Conservation (phyloP, 64 coral and sea anemone species). For the Orbicella faveolata region DNA sequence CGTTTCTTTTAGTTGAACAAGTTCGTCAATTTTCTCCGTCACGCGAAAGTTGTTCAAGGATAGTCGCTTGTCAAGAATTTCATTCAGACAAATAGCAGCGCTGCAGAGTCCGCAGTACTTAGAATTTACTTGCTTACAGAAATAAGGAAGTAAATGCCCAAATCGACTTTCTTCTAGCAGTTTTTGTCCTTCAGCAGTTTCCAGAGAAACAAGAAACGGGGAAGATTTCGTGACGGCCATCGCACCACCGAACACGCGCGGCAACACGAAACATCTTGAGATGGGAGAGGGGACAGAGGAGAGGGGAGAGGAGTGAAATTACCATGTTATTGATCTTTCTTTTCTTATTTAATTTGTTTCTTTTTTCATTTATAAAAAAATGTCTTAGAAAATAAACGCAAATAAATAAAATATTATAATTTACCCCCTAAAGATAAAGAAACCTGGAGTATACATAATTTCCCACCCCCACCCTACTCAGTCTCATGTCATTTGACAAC, state of each 20-base stretch:
- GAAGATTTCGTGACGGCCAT: background rate
- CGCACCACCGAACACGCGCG: too few species aligned
- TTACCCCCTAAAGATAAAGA: too few species aligned
- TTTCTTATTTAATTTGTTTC: too few species aligned
- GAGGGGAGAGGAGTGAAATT: too few species aligned
- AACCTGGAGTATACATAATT: background rate
- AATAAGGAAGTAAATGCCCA: conserved; percentile 26
- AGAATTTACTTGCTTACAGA: conserved; percentile 33
- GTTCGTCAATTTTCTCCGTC: background rate
- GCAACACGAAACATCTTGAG: too few species aligned
- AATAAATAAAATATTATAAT: background rate
- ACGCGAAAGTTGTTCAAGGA: background rate
- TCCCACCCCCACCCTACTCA: background rate
- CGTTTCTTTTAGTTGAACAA: background rate
- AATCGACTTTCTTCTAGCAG: conserved; percentile 27
- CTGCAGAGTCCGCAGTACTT: conserved; percentile 63
- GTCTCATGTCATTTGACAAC: background rate
- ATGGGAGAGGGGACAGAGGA: too few species aligned
- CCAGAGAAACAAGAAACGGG: conserved; percentile 4
- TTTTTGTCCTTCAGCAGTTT: conserved; percentile 31
- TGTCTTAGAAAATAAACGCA: background rate
- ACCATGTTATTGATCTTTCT: too few species aligned
- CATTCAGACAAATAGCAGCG: conserved; percentile 53
- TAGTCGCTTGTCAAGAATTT: conserved; percentile 21
- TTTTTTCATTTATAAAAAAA: too few species aligned